Percentiles rank a stretch among this genome's conserved stretches.
Conservation (phyloP, 1,140 invertebrate species). For the Acromyrmex echinatior region DNA sequence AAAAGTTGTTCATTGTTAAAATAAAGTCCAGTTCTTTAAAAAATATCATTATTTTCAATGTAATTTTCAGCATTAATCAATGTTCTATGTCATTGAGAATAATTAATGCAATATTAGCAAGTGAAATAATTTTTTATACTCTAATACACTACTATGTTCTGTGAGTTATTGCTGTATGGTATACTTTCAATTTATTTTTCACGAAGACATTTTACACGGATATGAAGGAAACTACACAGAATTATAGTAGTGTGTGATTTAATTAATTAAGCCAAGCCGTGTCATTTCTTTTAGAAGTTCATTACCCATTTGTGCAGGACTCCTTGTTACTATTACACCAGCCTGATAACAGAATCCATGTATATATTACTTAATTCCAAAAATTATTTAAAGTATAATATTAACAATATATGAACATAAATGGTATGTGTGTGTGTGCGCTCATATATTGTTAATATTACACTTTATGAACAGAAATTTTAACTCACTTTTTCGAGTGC, state of each 20-base stretch:
- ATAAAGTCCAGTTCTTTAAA: conserved; percentile 61
- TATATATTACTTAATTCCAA: not conserved
- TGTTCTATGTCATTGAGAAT: conserved; percentile 27
- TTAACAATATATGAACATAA: not conserved
- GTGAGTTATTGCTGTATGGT: conserved; percentile 49
- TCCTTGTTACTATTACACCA: conserved; percentile 97
- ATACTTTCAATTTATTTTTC: conserved; percentile 81
- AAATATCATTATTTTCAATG: conserved; percentile 54
- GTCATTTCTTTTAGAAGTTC: conserved; percentile 96
- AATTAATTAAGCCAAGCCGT: conserved; percentile 89
- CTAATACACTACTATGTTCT: conserved; percentile 58
- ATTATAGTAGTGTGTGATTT: conserved; percentile 71
- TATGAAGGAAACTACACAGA: conserved; percentile 85
- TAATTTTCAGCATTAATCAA: conserved; percentile 22
- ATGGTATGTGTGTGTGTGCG: not conserved
- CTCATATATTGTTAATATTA: too few species aligned
- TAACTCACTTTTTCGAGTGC: conserved; percentile 94
- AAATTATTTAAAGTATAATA: conserved; percentile 29
- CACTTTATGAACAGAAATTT: not conserved
- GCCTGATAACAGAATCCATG: conserved; percentile 86
- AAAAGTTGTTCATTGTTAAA: conserved; percentile 71
- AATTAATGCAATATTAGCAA: conserved; percentile 40
- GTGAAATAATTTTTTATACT: conserved; percentile 40
- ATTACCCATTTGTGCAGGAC: conserved; percentile 98
- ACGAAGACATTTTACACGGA: conserved; percentile 81